Evolutionary conservation across 2,888 invertebrate genomes (phyloP), one percentile per base, ranked within the genome.

Genomic region (Aspidapion aeneum): DNA sequence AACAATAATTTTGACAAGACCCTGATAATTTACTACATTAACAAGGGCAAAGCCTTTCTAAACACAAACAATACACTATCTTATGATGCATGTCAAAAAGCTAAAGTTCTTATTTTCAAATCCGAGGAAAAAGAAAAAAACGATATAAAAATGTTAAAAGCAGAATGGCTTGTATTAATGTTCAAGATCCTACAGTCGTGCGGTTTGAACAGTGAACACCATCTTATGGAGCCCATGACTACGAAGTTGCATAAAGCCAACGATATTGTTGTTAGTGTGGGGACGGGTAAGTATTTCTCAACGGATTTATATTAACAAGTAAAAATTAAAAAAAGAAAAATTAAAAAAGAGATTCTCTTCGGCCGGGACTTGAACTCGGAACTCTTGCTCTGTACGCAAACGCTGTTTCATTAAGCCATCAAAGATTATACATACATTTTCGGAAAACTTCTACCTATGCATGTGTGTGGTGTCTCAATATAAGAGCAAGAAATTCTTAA

Each of bases 21-120:
- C 21, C 5, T 67, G 16, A 50, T 68, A n/a, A 66, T 64, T 17
- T 72, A 68, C 55, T 63, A 69, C 21, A 62, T 70, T 19, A 66
- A 60, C 51, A 72, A 70, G 63, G 62, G 68, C 17, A 71, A 68
- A 57, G 68, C 65, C 5, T 64, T 64, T 21, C 62, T 70, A 48
- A 64, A 66, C 58, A 59, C 56, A 0, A 61, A 70, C 55, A 56
- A 57, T n/a, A 22, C 65, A 17, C 60, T 59, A 48, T 70, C 74
- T 17, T 67, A 70, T 60, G 52, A 67, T 57, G 64, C 67, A 17
- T 74, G 71, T 62, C 55, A 69, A 57, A 66, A 60, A 58, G 74
- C 73, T 2, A 61, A 66, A 50, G 52, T 12, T 3, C 12, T 35
- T 7, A 7, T 35, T 35, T n/a, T n/a, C n/a, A n/a, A n/a, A n/a